These are phyloP conservation scores for Clarias gariepinus DNA, from an alignment of 2,113 vertebrate species.

Conservation along the genomic window DNA sequence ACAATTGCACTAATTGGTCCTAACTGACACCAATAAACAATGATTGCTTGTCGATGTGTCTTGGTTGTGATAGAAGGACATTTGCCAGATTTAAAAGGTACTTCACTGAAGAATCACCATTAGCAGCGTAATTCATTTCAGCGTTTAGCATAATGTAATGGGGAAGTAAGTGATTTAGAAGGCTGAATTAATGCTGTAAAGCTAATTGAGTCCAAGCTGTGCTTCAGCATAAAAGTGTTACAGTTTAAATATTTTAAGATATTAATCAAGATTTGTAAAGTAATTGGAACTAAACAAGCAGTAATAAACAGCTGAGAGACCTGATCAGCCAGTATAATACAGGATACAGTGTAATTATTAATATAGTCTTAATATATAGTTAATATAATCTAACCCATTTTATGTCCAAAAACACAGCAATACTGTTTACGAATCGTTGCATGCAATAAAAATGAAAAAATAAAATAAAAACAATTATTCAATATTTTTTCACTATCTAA, in stretches of 20 bases:
- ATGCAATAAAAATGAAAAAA: neutral
- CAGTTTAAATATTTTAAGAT: neutral
- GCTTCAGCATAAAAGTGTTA: neutral
- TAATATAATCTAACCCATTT: too few species aligned
- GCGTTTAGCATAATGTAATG: conserved; percentile 2
- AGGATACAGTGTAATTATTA: neutral
- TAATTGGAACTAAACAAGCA: neutral
- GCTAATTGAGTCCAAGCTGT: neutral
- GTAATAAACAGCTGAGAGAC: neutral
- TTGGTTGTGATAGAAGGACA: neutral
- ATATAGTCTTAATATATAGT: neutral
- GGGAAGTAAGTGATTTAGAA: conserved; percentile 26
- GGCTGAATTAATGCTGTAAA: neutral
- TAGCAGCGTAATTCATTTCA: conserved; percentile 28
- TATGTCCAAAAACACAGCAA: too few species aligned
- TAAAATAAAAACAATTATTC: neutral
- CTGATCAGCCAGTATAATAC: neutral
- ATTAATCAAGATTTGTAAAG: neutral
- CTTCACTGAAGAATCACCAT: conserved; percentile 14
- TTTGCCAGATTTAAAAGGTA: conserved; percentile 14
- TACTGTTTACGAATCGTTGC: neutral
- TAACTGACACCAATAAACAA: conserved; percentile 74
- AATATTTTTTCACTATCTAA: neutral
- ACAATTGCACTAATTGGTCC: conserved; percentile 68
- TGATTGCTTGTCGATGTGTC: conserved; percentile 65